A percentile compares a stretch with the other conserved stretches of the same genome.
phyloP scores from a whole-genome alignment of 1,140 invertebrate genomes.

The Drosophila oshimai region DNA sequence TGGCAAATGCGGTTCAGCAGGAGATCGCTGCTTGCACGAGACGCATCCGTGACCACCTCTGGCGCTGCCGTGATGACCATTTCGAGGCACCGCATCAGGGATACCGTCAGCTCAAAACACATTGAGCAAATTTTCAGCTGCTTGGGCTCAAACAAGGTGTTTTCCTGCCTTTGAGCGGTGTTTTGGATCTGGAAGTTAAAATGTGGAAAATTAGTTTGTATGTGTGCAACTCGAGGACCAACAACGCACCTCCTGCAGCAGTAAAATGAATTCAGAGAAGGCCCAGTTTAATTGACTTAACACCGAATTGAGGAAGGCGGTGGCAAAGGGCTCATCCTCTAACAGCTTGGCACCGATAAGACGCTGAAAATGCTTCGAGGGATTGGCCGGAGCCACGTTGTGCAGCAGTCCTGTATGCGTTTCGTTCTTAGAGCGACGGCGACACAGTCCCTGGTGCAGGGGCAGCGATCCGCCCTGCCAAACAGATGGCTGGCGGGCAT shows the following conservation, averaged over 20 bases:
- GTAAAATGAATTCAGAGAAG: conserved; percentile 93
- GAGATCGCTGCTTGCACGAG: conserved; percentile 85
- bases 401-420: conserved; percentile 81
- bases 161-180: conserved; percentile 84
- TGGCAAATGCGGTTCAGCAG: conserved; percentile 87
- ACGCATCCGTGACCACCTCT: conserved; percentile 86
- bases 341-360: conserved; percentile 82
- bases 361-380: conserved; percentile 75
- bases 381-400: conserved; percentile 79
- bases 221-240: too few species aligned
- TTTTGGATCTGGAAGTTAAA: conserved; percentile 87
- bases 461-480: conserved; percentile 77
- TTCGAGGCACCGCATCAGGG: conserved; percentile 89
- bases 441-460: conserved; percentile 62
- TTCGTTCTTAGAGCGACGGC: conserved; percentile 79
- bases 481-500: conserved; percentile 82
- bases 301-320: conserved; percentile 89
- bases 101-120: conserved; percentile 89
- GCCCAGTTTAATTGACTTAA: conserved; percentile 94
- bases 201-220: background rate
- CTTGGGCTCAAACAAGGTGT: conserved; percentile 86
- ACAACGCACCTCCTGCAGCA: conserved; percentile 90
- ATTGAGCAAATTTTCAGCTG: conserved; percentile 93
- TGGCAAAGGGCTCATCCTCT: conserved; percentile 83
- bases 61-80: conserved; percentile 89